Conservation (phyloP, 2,113 vertebrate species). For the Syngnathus typhle region DNA sequence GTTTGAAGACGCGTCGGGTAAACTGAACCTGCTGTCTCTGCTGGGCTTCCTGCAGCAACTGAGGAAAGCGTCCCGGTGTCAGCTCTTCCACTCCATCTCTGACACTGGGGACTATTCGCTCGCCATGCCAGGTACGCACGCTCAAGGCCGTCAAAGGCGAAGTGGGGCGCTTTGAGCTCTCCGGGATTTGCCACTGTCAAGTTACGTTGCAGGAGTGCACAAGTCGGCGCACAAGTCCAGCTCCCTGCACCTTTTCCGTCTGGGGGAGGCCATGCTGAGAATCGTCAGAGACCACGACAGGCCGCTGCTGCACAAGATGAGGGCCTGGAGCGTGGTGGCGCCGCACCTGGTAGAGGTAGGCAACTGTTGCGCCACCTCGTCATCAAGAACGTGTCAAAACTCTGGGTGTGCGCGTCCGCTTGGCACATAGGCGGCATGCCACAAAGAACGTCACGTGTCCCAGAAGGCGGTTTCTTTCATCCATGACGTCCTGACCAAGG, state of each 20-base stretch:
- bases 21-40: conserved; percentile 84
- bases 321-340: conserved; percentile 93
- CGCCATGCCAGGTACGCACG: conserved; percentile 86
- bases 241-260: conserved; percentile 88
- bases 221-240: conserved; percentile 85
- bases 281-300: conserved; percentile 82
- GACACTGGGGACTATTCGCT: conserved; percentile 89
- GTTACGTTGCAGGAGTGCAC: conserved; percentile 76
- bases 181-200: too few species aligned
- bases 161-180: too few species aligned
- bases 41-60: conserved; percentile 91
- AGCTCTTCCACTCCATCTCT: conserved; percentile 88
- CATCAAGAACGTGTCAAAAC: too few species aligned
- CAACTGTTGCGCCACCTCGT: not conserved
- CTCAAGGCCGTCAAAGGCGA: not conserved
- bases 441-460: conserved; percentile 91
- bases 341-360: conserved; percentile 93
- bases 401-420: not conserved
- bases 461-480: conserved; percentile 97
- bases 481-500: conserved; percentile 91
- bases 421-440: conserved; percentile 82
- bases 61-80: conserved; percentile 88
- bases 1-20: conserved; percentile 88
- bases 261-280: conserved; percentile 91
- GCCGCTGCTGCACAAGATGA: conserved; percentile 86